phyloP scores from a whole-genome alignment of 2,797 vertebrate species.

The Taenioides sp. region DNA sequence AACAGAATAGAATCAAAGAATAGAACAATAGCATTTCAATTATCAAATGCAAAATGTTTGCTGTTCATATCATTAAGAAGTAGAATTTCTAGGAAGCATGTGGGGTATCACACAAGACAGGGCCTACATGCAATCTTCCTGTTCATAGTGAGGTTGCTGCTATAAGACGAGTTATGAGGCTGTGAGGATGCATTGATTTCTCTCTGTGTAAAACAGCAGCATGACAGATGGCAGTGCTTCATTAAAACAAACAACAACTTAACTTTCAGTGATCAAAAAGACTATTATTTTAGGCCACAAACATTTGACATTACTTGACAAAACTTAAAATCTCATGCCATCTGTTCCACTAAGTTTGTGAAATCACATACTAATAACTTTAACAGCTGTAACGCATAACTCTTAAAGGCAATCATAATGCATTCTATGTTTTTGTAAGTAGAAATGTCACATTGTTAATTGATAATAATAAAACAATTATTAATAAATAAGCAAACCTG shows the following conservation, averaged over 20 bases:
- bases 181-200: too few species aligned
- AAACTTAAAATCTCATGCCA: not conserved
- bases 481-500: too few species aligned
- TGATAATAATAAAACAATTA: too few species aligned
- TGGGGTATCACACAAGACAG: not conserved
- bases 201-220: not conserved
- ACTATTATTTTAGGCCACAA: not conserved
- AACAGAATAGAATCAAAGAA: too few species aligned
- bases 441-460: too few species aligned
- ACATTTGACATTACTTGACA: not conserved
- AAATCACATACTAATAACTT: not conserved
- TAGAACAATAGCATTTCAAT: too few species aligned
- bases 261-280: not conserved
- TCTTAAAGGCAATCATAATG: not conserved
- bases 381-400: not conserved
- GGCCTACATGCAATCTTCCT: not conserved
- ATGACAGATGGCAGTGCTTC: not conserved
- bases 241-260: not conserved
- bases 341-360: not conserved
- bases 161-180: not conserved
- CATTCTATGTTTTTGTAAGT: not conserved
- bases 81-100: not conserved
- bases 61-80: not conserved
- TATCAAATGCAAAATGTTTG: not conserved
- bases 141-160: not conserved